Conservation (phyloP, 1,140 invertebrate species). For the Brachionus manjavacas region DNA sequence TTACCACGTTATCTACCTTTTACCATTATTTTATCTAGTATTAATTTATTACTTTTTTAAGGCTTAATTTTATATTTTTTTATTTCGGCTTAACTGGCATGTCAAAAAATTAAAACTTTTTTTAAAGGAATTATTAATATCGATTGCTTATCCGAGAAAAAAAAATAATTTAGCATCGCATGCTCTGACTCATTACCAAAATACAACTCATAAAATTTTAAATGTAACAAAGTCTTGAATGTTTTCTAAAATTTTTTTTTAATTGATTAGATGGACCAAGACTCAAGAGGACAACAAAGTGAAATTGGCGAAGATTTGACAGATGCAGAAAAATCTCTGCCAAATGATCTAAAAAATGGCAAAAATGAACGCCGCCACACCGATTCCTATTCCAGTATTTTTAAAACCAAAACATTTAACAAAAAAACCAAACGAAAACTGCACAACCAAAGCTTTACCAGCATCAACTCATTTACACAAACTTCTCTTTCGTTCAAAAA, state of each 20-base stretch:
- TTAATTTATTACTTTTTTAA: too few relatives aligned
- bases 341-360: neutral
- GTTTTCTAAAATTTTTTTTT: neutral
- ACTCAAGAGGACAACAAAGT: neutral
- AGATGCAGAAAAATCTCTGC: neutral
- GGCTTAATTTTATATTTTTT: too few relatives aligned
- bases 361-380: neutral
- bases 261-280: neutral
- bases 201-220: too few relatives aligned
- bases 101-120: neutral
- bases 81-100: too few relatives aligned
- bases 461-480: constrained; percentile 14
- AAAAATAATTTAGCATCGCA: neutral
- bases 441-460: neutral
- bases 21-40: too few relatives aligned
- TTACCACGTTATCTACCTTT: too few relatives aligned
- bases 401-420: neutral
- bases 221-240: too few relatives aligned
- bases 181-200: neutral
- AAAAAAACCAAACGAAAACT: constrained; percentile 3
- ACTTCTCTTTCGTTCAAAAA: neutral
- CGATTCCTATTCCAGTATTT: constrained; percentile 20
- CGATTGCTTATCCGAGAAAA: neutral
- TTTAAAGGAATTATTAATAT: neutral
- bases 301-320: neutral